These are phyloP conservation scores for Mareca strepera DNA, from an alignment of 2,797 vertebrate genomes.

Conservation along the genomic window DNA sequence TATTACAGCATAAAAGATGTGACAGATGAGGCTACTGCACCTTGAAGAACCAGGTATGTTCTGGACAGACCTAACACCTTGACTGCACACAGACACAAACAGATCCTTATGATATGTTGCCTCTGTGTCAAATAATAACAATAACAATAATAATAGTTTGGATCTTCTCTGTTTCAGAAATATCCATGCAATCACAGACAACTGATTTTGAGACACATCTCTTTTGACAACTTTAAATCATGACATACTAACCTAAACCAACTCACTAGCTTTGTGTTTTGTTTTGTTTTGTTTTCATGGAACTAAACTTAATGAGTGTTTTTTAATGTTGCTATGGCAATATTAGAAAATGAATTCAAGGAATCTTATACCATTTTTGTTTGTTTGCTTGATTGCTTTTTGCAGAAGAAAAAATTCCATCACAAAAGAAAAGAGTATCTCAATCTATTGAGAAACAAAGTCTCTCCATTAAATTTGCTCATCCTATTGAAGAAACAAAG, in stretches of 20 bases:
- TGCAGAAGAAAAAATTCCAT: constrained; percentile 17
- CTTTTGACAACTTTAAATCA: not conserved
- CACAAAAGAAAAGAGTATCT: not conserved
- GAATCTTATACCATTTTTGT: not conserved
- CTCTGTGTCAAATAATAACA: not conserved
- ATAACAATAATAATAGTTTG: not conserved
- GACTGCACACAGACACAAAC: not conserved
- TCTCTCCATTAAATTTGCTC: not conserved
- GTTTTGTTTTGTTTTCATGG: not conserved
- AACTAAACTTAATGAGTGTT: not conserved
- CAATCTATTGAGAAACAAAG: not conserved
- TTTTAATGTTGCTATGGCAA: constrained; percentile 35
- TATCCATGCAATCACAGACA: not conserved
- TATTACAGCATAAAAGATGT: not conserved
- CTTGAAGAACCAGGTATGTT: not conserved
- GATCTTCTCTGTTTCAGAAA: not conserved
- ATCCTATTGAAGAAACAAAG: not conserved
- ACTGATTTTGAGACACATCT: not conserved
- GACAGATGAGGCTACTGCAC: not conserved
- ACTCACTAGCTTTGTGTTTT: not conserved
- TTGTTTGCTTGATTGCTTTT: constrained; percentile 19
- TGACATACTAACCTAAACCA: not conserved
- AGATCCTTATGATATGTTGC: not conserved
- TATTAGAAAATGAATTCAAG: not conserved
- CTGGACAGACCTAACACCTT: not conserved